Evolutionary conservation across 1,140 invertebrate species (phyloP).

Genomic region (Eufriesea mexicana): DNA sequence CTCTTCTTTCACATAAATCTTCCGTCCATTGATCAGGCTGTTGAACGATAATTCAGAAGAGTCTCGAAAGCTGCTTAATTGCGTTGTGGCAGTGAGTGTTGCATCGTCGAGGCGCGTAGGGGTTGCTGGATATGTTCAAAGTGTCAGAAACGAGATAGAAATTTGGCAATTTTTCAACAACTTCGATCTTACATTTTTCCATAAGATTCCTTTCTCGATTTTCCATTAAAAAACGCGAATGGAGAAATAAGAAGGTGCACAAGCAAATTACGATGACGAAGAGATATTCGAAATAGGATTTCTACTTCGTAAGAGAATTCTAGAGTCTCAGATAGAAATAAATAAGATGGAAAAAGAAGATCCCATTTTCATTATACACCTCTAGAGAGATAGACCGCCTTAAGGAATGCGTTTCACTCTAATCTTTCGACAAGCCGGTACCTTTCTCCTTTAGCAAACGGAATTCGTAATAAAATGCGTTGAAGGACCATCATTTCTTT

Average conservation of each 20-base stretch:
- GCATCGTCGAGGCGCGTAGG: too few species aligned
- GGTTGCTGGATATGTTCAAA: too few species aligned
- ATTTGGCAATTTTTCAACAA: too few species aligned
- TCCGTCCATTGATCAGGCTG: too few species aligned
- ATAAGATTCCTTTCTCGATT: too few species aligned
- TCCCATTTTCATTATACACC: background rate
- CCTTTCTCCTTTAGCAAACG: background rate
- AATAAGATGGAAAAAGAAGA: background rate
- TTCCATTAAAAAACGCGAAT: too few species aligned
- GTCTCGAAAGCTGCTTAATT: background rate
- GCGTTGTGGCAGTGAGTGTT: too few species aligned
- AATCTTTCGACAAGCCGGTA: background rate
- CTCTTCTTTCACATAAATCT: background rate
- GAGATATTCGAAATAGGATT: background rate
- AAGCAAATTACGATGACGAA: too few species aligned
- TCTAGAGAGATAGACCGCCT: background rate
- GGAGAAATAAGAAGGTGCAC: too few species aligned
- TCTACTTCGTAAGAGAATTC: background rate
- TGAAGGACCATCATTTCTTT: background rate
- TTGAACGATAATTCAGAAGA: background rate
- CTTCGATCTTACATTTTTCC: too few species aligned
- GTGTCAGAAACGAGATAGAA: background rate
- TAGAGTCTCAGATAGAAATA: too few species aligned
- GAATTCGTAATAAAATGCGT: background rate
- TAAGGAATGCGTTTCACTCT: background rate